Evolutionary conservation across 2,797 vertebrate species (phyloP).

Genomic region (Columba guinea): DNA sequence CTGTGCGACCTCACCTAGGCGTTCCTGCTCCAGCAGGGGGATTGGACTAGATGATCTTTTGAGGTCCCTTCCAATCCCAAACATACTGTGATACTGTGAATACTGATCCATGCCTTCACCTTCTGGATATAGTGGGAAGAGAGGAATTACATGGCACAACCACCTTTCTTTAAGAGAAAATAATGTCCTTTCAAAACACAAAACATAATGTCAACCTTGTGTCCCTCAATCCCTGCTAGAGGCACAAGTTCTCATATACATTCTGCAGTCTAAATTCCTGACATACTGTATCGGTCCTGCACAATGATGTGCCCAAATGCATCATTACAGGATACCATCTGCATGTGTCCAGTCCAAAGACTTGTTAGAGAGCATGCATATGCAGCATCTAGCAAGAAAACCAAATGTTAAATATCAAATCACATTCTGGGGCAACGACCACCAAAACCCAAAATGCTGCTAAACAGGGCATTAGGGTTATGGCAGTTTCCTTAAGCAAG

Average conservation of each 20-base stretch:
- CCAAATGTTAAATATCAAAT: neutral
- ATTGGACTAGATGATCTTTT: too few species aligned
- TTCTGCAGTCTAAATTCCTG: neutral
- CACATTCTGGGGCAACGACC: neutral
- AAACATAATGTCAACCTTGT: neutral
- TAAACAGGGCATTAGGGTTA: neutral
- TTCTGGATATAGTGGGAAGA: neutral
- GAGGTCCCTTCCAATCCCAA: too few species aligned
- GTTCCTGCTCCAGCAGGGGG: too few species aligned
- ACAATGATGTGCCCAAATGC: neutral
- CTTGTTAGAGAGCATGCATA: neutral
- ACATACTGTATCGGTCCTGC: neutral
- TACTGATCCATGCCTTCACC: neutral
- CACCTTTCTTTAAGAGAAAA: neutral
- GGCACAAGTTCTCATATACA: neutral
- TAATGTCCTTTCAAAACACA: neutral
- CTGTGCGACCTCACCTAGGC: too few species aligned
- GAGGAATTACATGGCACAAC: neutral
- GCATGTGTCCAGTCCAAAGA: neutral
- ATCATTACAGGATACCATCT: neutral
- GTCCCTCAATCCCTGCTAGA: neutral
- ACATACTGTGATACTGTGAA: too few species aligned
- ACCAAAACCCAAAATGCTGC: neutral
- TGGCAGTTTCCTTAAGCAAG: neutral
- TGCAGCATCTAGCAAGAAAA: neutral